These are phyloP conservation scores for Ptilorrhoa leucosticta DNA, from an alignment of 2,113 vertebrate species.

Conservation along the genomic window DNA sequence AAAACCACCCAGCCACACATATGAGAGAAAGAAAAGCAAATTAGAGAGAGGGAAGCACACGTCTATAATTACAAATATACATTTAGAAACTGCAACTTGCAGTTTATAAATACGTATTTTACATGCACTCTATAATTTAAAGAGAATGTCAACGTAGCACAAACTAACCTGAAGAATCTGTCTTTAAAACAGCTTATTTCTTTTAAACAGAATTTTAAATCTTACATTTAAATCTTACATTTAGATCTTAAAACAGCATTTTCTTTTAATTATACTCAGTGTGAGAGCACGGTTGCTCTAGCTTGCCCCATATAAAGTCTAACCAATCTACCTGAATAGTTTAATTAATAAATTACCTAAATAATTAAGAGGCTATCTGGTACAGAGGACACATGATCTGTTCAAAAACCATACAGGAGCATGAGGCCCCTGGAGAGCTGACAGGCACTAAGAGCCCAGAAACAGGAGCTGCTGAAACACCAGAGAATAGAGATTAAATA, in stretches of 20 bases:
- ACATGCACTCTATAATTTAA: not conserved
- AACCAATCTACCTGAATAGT: not conserved
- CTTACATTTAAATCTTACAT: not conserved
- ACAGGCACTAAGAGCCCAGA: not conserved
- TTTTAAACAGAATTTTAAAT: not conserved
- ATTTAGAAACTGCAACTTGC: not conserved
- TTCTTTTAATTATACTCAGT: not conserved
- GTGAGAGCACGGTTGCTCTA: fast-evolving
- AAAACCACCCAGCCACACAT: not conserved
- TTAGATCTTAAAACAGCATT: not conserved
- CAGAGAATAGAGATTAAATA: not conserved
- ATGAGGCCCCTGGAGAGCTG: not conserved
- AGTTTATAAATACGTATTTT: not conserved
- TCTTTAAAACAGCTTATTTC: not conserved
- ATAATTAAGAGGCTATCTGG: not conserved
- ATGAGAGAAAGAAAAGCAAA: not conserved
- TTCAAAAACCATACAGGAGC: not conserved
- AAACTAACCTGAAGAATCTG: not conserved
- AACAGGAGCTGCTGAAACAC: not conserved
- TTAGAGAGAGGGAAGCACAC: not conserved
- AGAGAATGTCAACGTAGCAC: not conserved
- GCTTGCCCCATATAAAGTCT: not conserved
- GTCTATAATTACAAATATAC: not conserved
- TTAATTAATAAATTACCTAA: not conserved
- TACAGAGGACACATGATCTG: not conserved